A percentile compares a stretch with the other conserved stretches of the same genome.
Conservation (phyloP, 2,888 invertebrate genomes). For the Nudaria mundana region DNA sequence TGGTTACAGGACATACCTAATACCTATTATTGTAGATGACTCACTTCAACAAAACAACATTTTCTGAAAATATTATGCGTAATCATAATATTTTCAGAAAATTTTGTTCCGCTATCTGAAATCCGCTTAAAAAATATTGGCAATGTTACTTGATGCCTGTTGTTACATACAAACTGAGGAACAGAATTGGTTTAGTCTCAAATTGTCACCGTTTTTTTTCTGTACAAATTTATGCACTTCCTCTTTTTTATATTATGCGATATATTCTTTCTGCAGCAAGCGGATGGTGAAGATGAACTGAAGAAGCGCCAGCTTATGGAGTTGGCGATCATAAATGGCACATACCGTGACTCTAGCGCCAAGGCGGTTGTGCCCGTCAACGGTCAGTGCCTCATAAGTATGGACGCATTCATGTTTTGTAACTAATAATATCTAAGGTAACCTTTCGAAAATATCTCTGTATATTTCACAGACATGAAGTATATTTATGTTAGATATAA, state of each 20-base stretch:
- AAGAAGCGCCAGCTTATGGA: constrained; percentile 99
- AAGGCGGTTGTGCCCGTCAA: constrained; percentile 91
- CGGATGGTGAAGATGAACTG: constrained; percentile 99
- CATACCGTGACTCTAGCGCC: constrained; percentile 97
- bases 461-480: too few species aligned
- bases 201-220: too few species aligned
- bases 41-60: too few species aligned
- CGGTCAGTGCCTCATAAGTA: constrained; percentile 85
- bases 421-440: constrained; percentile 53
- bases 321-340: constrained; percentile 99
- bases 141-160: too few species aligned
- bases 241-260: not conserved
- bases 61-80: too few species aligned
- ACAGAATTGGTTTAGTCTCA: too few species aligned
- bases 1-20: not conserved
- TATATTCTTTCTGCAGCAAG: constrained; percentile 87
- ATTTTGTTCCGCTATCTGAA: too few species aligned
- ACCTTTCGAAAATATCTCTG: constrained; percentile 5
- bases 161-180: too few species aligned
- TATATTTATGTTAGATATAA: too few species aligned
- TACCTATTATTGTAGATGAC: too few species aligned
- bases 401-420: constrained; percentile 78
- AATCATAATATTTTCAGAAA: too few species aligned
- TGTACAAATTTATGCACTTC: not conserved
- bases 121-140: too few species aligned